Evolutionary conservation across 2,797 vertebrate species (phyloP).

Genomic region (Ctenopoma multispine): DNA sequence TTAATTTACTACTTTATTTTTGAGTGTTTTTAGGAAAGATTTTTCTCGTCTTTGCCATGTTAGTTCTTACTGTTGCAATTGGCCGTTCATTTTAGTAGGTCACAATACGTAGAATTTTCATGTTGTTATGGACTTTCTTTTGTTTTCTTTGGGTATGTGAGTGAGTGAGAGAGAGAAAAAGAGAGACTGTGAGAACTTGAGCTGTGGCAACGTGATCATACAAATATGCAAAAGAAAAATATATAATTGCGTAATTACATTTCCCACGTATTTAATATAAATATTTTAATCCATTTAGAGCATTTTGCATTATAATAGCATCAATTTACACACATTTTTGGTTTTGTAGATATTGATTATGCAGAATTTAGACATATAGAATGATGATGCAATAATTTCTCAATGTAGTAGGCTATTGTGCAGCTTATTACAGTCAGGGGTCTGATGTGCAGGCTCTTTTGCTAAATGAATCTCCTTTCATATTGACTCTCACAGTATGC

Average conservation of each 20-base stretch:
- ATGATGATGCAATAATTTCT: constrained; percentile 40
- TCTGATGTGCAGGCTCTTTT: constrained; percentile 56
- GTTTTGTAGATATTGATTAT: constrained; percentile 14
- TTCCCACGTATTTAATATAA: constrained; percentile 1
- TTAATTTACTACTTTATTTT: constrained; percentile 35
- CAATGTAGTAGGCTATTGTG: constrained; percentile 37
- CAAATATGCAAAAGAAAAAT: constrained; percentile 10
- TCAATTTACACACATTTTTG: background rate
- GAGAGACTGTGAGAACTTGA: constrained; percentile 9
- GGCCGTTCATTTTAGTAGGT: constrained; percentile 23
- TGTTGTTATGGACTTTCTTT: background rate
- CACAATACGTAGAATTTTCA: background rate
- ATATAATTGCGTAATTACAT: background rate
- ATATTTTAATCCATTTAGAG: background rate
- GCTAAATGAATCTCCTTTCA: constrained; percentile 67
- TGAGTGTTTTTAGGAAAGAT: constrained; percentile 34
- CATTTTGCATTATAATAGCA: background rate
- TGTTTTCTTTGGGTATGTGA: background rate
- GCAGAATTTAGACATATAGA: constrained; percentile 15
- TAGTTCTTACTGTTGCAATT: constrained; percentile 36
- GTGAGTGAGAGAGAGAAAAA: background rate
- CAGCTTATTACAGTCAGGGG: constrained; percentile 54
- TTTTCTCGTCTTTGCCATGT: constrained; percentile 36
- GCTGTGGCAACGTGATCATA: background rate
- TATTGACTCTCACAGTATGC: constrained; percentile 67